A percentile compares a stretch with the other conserved stretches of the same genome.
Conservation (phyloP, 1,140 invertebrate genomes). For the Listronotus bonariensis region DNA sequence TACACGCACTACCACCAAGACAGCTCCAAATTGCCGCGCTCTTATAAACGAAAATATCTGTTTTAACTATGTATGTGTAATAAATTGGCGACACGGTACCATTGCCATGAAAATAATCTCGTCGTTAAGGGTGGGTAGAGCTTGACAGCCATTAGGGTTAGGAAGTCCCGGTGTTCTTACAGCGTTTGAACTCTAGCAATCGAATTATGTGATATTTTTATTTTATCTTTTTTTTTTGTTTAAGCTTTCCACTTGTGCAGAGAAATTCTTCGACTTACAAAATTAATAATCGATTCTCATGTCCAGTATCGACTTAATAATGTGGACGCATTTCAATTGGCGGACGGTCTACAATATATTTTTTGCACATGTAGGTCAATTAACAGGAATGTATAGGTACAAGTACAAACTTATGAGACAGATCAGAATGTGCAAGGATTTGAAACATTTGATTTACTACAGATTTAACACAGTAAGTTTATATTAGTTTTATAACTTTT, state of each 20-base stretch:
- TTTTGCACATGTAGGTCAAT: conserved; percentile 99
- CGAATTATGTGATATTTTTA: no score
- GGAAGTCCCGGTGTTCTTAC: no score
- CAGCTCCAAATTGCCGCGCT: no score
- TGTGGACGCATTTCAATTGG: conserved; percentile 97
- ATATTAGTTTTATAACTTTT: conserved; percentile 12
- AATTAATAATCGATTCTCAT: conserved; percentile 98
- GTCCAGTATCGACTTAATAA: conserved; percentile 99
- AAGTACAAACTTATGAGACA: conserved; percentile 99
- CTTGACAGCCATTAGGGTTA: no score
- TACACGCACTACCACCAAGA: no score
- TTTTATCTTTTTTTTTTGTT: conserved; percentile 48
- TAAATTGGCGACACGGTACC: no score
- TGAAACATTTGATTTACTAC: conserved; percentile 99
- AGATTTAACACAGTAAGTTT: conserved; percentile 94
- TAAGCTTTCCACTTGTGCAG: conserved; percentile 97
- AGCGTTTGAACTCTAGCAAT: no score
- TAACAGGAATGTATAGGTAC: conserved; percentile 99
- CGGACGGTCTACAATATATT: conserved; percentile 99
- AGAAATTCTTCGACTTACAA: conserved; percentile 96
- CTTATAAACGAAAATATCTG: no score
- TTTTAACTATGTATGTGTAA: no score
- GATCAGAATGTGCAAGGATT: conserved; percentile 99
- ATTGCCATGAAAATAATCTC: no score
- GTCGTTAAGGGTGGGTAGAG: no score